Conservation (phyloP, 2,888 invertebrate species). For the Orchesella flavescens region DNA sequence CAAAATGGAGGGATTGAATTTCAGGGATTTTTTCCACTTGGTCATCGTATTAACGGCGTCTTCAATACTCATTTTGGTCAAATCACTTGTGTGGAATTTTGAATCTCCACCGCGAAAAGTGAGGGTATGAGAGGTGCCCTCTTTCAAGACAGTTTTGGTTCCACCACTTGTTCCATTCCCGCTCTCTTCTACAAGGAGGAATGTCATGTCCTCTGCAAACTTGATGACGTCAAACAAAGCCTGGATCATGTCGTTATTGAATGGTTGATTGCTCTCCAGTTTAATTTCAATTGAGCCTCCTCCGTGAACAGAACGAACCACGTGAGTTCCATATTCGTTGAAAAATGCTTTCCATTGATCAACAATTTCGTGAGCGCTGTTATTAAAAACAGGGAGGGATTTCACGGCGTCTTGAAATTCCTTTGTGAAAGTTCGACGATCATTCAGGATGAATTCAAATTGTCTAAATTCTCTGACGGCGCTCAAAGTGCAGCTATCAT, state of each 20-base stretch:
- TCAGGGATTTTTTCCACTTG: slow-evolving; percentile 57
- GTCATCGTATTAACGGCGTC: slow-evolving; percentile 27
- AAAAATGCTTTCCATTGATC: slow-evolving; percentile 44
- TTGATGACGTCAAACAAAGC: neutral
- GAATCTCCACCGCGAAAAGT: slow-evolving; percentile 52
- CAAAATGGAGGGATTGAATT: slow-evolving; percentile 33
- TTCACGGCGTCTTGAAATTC: neutral
- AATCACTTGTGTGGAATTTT: slow-evolving; percentile 49
- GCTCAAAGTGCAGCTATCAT: slow-evolving; percentile 24
- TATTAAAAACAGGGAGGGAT: slow-evolving; percentile 28
- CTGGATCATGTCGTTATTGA: neutral
- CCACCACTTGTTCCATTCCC: neutral
- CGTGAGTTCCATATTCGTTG: slow-evolving; percentile 45
- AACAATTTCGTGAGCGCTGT: slow-evolving; percentile 26
- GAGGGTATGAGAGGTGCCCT: slow-evolving; percentile 25
- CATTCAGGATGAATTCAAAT: slow-evolving; percentile 55
- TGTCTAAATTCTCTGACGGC: slow-evolving; percentile 41
- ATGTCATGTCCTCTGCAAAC: slow-evolving; percentile 45
- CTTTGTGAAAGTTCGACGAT: slow-evolving; percentile 2
- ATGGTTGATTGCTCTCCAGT: neutral
- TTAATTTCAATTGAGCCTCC: slow-evolving; percentile 27
- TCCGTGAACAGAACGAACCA: slow-evolving; percentile 21
- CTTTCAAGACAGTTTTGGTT: neutral
- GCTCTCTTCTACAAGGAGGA: neutral
- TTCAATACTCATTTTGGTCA: slow-evolving; percentile 43